phyloP scores from a whole-genome alignment of 2,113 vertebrate species.

The Chaenocephalus aceratus region DNA sequence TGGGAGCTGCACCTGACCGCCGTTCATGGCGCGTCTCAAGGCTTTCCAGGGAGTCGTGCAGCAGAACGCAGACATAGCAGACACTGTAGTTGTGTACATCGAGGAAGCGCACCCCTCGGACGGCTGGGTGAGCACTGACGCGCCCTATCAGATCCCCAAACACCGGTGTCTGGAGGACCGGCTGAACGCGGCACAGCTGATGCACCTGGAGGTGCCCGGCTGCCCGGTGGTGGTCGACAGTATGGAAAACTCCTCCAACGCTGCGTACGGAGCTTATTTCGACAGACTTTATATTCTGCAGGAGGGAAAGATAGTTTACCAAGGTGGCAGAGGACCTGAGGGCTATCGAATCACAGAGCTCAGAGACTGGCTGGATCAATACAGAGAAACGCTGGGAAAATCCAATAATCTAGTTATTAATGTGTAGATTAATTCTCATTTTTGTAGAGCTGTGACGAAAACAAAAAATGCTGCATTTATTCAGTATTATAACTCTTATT shows the following conservation, averaged over 20 bases:
- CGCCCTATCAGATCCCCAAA: slow-evolving; percentile 92
- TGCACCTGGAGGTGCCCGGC: slow-evolving; percentile 89
- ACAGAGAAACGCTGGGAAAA: slow-evolving; percentile 81
- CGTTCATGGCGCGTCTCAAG: slow-evolving; percentile 97
- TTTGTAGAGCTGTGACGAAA: slow-evolving; percentile 52
- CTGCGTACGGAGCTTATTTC: slow-evolving; percentile 97
- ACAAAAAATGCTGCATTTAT: slow-evolving; percentile 51
- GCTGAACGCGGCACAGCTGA: slow-evolving; percentile 90
- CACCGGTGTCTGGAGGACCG: slow-evolving; percentile 95
- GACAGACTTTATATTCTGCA: slow-evolving; percentile 95
- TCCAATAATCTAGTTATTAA: slow-evolving; percentile 80
- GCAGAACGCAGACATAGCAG: slow-evolving; percentile 91
- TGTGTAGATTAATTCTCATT: slow-evolving; percentile 76
- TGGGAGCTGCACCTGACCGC: slow-evolving; percentile 99
- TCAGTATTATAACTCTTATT: slow-evolving; percentile 50
- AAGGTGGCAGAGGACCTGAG: slow-evolving; percentile 94
- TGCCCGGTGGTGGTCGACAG: slow-evolving; percentile 92
- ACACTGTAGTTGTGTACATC: slow-evolving; percentile 96
- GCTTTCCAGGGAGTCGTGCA: slow-evolving; percentile 92
- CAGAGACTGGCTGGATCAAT: slow-evolving; percentile 91
- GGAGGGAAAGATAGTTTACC: slow-evolving; percentile 91
- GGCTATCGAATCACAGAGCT: slow-evolving; percentile 96
- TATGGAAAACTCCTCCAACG: slow-evolving; percentile 95
- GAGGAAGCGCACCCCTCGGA: slow-evolving; percentile 98
- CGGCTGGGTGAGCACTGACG: slow-evolving; percentile 96